Percentiles rank a stretch among this genome's conserved stretches.
These are phyloP conservation scores for Mantis religiosa DNA, from an alignment of 2,888 invertebrate species.

Conservation along the genomic window DNA sequence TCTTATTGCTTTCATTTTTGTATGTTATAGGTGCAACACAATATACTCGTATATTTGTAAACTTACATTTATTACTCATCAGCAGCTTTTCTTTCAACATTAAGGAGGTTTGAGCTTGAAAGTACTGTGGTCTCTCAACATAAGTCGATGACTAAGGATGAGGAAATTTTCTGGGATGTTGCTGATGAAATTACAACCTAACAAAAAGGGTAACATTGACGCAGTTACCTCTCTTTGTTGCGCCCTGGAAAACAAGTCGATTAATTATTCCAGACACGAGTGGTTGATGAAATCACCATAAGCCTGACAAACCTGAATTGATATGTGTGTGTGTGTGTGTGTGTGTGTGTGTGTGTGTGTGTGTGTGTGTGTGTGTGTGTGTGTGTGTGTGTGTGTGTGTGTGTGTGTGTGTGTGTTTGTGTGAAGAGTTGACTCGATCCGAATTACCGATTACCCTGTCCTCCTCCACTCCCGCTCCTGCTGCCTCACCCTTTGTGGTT, in stretches of 20 bases:
- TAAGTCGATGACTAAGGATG: background rate
- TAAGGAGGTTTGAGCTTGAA: too few species aligned
- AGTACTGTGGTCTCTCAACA: too few species aligned
- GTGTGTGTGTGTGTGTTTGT: background rate
- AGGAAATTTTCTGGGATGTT: background rate
- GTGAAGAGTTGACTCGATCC: background rate
- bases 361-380: background rate
- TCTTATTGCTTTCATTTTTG: too few species aligned
- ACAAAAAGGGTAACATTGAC: background rate
- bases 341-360: background rate
- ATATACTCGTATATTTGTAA: too few species aligned
- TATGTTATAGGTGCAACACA: too few species aligned
- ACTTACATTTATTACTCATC: too few species aligned
- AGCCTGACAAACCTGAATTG: conserved; percentile 14
- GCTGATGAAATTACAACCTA: background rate
- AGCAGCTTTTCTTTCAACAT: too few species aligned
- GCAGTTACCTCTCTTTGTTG: background rate
- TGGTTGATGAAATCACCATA: conserved; percentile 17
- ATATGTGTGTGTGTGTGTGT: background rate
- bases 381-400: background rate
- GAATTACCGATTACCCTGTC: conserved; percentile 12
- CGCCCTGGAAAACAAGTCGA: background rate
- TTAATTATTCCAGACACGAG: conserved; percentile 19
- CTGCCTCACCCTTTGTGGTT: background rate
- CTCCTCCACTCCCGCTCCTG: background rate